Evolutionary conservation across 2,113 vertebrate genomes (phyloP).

Genomic region (Pardalotus punctatus): DNA sequence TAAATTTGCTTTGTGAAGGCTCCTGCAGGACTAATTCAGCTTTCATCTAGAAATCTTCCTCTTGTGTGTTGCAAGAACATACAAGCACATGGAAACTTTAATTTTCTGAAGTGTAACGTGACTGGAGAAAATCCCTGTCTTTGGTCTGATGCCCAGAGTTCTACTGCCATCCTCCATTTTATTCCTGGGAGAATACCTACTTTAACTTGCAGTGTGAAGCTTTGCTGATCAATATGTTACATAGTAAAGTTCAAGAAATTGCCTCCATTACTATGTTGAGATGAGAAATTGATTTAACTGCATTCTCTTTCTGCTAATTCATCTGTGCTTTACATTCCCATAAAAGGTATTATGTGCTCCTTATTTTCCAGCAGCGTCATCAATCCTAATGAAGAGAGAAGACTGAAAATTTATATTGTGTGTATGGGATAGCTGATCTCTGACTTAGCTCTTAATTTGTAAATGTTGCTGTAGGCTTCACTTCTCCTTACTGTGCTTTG

Average conservation of each 20-base stretch:
- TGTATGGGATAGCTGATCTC: conserved; percentile 10
- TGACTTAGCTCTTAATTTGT: conserved; percentile 41
- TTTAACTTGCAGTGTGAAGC: background rate
- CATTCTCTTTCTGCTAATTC: conserved; percentile 38
- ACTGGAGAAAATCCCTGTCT: background rate
- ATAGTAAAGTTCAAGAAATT: conserved; percentile 53
- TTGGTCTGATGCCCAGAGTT: background rate
- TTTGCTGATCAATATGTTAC: conserved; percentile 42
- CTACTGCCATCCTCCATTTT: background rate
- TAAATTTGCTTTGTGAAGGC: background rate
- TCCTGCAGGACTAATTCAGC: background rate
- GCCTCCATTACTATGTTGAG: conserved; percentile 49
- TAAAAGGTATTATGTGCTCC: conserved; percentile 41
- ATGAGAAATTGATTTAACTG: conserved; percentile 65
- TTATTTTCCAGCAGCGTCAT: conserved; percentile 39
- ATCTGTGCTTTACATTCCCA: conserved; percentile 20
- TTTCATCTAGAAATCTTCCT: background rate
- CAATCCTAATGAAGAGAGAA: conserved; percentile 44
- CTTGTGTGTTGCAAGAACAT: rapidly evolving
- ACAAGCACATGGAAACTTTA: background rate
- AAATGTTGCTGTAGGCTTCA: background rate
- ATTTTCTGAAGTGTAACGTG: background rate
- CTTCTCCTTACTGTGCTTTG: background rate
- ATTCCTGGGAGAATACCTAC: background rate
- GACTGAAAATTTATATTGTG: background rate